Percentiles rank a stretch among this genome's conserved stretches.
Conservation (phyloP, 1,140 invertebrate species). For the Thaumatotibia leucotreta region DNA sequence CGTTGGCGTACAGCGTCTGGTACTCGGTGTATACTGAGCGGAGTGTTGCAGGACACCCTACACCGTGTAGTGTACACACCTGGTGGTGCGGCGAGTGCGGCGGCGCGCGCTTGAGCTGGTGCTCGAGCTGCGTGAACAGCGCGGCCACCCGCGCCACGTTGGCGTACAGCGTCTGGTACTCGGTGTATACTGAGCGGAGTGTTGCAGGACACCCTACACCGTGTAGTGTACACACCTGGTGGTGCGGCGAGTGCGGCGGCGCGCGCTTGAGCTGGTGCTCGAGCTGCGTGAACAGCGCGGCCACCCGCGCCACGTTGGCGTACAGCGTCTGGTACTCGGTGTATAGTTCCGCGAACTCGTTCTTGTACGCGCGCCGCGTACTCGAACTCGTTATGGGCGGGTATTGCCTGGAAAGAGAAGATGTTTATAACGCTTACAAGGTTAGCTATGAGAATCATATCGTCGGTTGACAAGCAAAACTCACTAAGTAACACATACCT, state of each 20-base stretch:
- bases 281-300: conserved; percentile 85
- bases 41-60: too few relatives aligned
- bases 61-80: too few relatives aligned
- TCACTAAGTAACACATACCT: too few relatives aligned
- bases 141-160: too few relatives aligned
- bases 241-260: conserved; percentile 64
- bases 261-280: conserved; percentile 81
- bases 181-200: too few relatives aligned
- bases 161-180: too few relatives aligned
- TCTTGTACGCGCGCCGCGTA: conserved; percentile 90
- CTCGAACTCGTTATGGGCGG: conserved; percentile 84
- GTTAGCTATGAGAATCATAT: neutral
- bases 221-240: conserved; percentile 77
- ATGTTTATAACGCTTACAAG: neutral
- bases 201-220: too few relatives aligned
- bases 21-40: too few relatives aligned
- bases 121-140: too few relatives aligned
- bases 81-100: too few relatives aligned
- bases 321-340: conserved; percentile 88
- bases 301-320: conserved; percentile 84
- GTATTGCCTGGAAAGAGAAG: conserved; percentile 81
- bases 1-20: too few relatives aligned
- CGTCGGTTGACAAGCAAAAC: neutral
- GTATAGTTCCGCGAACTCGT: conserved; percentile 91
- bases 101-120: too few relatives aligned